Conservation (phyloP, 2,797 vertebrate genomes). For the Sebastes vulpes region DNA sequence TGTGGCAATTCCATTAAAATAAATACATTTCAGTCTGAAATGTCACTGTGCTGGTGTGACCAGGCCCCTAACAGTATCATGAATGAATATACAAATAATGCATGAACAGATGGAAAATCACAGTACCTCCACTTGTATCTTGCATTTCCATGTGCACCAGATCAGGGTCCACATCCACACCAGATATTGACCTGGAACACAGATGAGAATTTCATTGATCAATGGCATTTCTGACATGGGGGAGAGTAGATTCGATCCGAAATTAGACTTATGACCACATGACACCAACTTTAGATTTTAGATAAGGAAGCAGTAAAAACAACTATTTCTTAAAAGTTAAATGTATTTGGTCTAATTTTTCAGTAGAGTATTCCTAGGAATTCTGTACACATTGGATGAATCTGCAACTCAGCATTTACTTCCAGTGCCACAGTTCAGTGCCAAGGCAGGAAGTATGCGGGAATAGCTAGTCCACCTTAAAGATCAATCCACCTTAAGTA, state of each 20-base stretch:
- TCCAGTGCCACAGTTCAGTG: neutral
- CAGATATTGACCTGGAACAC: conserved; percentile 91
- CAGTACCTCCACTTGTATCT: conserved; percentile 92
- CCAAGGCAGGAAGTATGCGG: neutral
- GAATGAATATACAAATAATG: neutral
- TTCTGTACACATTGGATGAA: too few relatives aligned
- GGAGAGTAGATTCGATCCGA: neutral
- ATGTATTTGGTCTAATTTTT: neutral
- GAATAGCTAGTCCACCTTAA: neutral
- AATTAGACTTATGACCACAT: neutral
- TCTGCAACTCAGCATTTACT: neutral
- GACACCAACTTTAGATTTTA: neutral
- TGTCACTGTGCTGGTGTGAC: neutral
- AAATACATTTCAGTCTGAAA: neutral
- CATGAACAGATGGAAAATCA: neutral
- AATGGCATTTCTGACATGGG: neutral
- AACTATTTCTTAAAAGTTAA: neutral
- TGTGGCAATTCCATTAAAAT: neutral
- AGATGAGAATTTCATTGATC: neutral
- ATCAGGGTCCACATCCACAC: conserved; percentile 91
- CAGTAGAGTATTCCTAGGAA: rapidly evolving
- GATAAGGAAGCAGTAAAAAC: neutral
- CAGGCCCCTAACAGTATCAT: neutral
- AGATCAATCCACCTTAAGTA: too few relatives aligned
- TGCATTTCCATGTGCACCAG: conserved; percentile 97